phyloP scores from a whole-genome alignment of 2,888 invertebrate species.

The Ametastegia equiseti region DNA sequence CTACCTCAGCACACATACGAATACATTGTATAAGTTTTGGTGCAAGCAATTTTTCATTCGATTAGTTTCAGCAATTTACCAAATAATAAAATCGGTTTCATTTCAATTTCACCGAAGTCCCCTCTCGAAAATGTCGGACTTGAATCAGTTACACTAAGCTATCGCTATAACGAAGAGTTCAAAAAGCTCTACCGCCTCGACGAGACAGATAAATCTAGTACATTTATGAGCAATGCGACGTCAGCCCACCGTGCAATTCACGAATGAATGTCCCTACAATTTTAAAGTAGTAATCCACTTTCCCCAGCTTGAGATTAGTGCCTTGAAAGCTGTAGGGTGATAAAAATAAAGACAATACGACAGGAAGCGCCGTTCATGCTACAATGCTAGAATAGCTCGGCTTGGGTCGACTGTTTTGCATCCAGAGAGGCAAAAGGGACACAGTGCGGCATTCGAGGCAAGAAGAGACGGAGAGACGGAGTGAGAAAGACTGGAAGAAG shows the following conservation, averaged over 20 bases:
- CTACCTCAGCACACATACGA: background rate
- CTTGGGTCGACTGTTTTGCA: constrained; percentile 9
- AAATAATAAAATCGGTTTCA: too few relatives aligned
- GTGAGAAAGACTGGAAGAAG: background rate
- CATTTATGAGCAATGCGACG: background rate
- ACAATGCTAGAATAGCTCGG: constrained; percentile 25
- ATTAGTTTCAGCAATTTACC: too few relatives aligned
- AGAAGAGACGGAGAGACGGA: background rate
- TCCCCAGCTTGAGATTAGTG: constrained; percentile 20
- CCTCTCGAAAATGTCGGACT: background rate
- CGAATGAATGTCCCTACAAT: constrained; percentile 22
- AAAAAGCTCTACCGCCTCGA: background rate
- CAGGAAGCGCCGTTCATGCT: constrained; percentile 9
- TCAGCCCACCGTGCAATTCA: background rate
- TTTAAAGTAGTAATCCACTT: constrained; percentile 39
- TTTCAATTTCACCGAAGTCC: too few relatives aligned
- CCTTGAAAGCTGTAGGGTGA: constrained; percentile 21
- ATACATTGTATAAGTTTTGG: too few relatives aligned
- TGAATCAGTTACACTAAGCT: background rate
- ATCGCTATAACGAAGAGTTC: background rate
- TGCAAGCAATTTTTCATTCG: too few relatives aligned
- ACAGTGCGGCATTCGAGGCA: background rate
- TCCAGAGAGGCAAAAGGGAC: constrained; percentile 18
- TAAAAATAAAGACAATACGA: constrained; percentile 38
- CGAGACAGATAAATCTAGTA: background rate